Base-by-base conservation (phyloP, 2,113 vertebrate genomes). In the Anarhynchus alexandrinus region DNA sequence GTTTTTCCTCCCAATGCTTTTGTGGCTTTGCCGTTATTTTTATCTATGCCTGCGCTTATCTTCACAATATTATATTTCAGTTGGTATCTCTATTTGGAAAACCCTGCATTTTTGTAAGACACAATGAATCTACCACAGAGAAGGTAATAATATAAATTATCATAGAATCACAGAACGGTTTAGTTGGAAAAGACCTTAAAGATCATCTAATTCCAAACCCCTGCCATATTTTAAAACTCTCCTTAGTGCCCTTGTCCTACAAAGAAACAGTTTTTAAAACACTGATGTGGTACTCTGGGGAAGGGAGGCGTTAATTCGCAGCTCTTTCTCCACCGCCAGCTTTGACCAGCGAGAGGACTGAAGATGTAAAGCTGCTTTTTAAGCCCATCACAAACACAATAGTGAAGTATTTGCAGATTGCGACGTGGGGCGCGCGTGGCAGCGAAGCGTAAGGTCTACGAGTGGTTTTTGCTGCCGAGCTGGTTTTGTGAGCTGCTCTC, bases 21-120 rank as follows among this genome's bases (percentile, higher is more conserved):
- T 34, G 27, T 12, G n/a, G 15, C 45, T 76, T 64, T 45, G 25
- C 62, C 52, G 5, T 47, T 62, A 40, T 10, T 45, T 64, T 27
- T 4, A 58, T 22, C 43, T 27, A 15, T 3, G 10, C 4, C 23
- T 1, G 4, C 7, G 1, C 17, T 70, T 21, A 42, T 10, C n/a
- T 66, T 66, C 40, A 22, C 51, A 23, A 6, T 16, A 18, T 17
- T 5, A 0, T 14, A 45, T 61, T 59, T 55, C 58, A 66, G 77
- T 43, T 73, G 36, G 9, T 7, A 45, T 17, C 55, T 19, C 3
- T 12, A 38, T 6, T 67, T 19, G 42, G 38, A 72, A 72, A 45
- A 43, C 3, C n/a, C 57, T 13, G 36, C 27, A 11, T 5, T 67
- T 73, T n/a, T 43, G 1, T 27, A 42, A 66, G 49, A 72, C 18